These are phyloP conservation scores for Cydia fagiglandana DNA, from an alignment of 1,140 invertebrate genomes.

Conservation along the genomic window DNA sequence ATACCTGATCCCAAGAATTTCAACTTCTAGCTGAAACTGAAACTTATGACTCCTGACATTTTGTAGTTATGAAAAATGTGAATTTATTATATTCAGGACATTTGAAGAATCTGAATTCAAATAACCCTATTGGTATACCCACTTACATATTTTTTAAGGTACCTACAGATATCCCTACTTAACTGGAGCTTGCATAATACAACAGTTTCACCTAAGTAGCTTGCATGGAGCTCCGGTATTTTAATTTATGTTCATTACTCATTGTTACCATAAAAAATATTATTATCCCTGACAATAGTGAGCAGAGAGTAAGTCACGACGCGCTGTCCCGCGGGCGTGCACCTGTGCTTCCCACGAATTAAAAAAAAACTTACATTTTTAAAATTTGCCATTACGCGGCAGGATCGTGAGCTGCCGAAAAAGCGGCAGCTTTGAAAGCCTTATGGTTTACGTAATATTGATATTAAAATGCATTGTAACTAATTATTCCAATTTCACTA, in stretches of 20 bases:
- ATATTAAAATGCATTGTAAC: not conserved
- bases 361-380: constrained; percentile 60
- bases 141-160: not conserved
- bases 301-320: constrained; percentile 70
- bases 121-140: not conserved
- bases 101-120: constrained; percentile 27
- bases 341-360: constrained; percentile 65
- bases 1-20: too few species aligned
- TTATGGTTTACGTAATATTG: constrained; percentile 10
- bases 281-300: constrained; percentile 59
- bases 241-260: constrained; percentile 16
- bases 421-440: constrained; percentile 10
- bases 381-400: constrained; percentile 61
- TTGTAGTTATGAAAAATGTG: too few species aligned
- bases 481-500: constrained; percentile 26
- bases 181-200: not conserved
- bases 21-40: too few species aligned
- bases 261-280: constrained; percentile 27
- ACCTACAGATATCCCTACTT: not conserved
- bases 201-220: constrained; percentile 10
- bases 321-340: constrained; percentile 55
- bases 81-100: too few species aligned
- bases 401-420: constrained; percentile 42
- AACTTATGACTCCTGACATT: too few species aligned
- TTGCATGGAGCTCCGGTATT: constrained; percentile 5